Base-by-base conservation (phyloP, 1,140 invertebrate species). In the Eumaeus atala region DNA sequence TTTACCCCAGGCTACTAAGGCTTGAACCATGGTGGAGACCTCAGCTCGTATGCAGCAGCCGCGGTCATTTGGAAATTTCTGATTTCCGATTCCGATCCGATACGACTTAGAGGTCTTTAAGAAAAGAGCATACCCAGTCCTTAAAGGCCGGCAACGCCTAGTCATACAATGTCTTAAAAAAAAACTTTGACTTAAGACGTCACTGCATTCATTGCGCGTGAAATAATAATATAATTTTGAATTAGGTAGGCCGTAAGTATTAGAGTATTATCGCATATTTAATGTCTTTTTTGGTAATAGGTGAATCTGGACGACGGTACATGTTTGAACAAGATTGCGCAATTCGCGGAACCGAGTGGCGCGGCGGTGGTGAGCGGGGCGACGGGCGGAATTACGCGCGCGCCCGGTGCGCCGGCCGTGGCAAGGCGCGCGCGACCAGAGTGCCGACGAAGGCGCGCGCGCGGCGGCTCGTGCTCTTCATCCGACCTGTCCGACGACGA, bases 401-500 rank as follows among this genome's bases (percentile, higher is more conserved):
- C 68, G 12, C 61, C 56, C 67, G 51, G 48, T 71, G 66, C 81
- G 53, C 69, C 69, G 73, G 83, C 61, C 50, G 53, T 64, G 37
- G 65, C 64, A 51, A 62, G 77, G 44, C 75, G 77, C 57, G 63
- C 72, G 68, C 58, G 84, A 59, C 62, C 77, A 67, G 66, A 74
- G 94, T 84, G 67, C 66, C 68, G 74, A 59, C 73, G 77, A 66
- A 91, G 75, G 71, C 91, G 92, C 6, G 66, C 81, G 47, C 89
- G 95, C 12, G 95, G 95, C 6, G 93, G 95, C 1, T 96, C 94
- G 6, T 96, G 95, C 72, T 95, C 94, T 64, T 95, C 95, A 49
- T 97, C 95, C 0, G 95, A 96, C 74, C 94, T 95, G 5, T 96
- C 95, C 48, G 96, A 97, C 77, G 95, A 97, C 78, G 96, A 97